A percentile compares a stretch with the other conserved stretches of the same genome.
Evolutionary conservation across 2,113 vertebrate species (phyloP).

Genomic region (Excalfactoria chinensis): DNA sequence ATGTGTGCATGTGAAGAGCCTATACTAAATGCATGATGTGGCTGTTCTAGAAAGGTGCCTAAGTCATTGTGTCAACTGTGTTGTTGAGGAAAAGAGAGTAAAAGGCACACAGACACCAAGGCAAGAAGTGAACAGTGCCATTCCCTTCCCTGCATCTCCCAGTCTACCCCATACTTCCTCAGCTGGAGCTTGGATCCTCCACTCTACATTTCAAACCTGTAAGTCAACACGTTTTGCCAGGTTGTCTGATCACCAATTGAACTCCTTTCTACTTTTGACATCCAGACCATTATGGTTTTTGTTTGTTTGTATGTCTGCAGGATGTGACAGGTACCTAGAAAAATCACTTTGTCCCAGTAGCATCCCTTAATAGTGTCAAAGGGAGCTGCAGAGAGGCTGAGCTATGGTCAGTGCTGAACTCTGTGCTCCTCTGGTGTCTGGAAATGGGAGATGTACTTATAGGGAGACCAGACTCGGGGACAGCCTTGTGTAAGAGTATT

Average conservation of each 20-base stretch:
- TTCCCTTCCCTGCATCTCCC: not conserved
- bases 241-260: not conserved
- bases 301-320: not conserved
- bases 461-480: not conserved
- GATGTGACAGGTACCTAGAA: not conserved
- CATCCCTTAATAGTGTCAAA: not conserved
- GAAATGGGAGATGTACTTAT: not conserved
- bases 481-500: not conserved
- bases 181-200: not conserved
- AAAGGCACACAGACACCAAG: not conserved
- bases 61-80: not conserved
- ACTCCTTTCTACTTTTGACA: not conserved
- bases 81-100: not conserved
- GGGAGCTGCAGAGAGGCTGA: not conserved
- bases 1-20: not conserved
- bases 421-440: not conserved
- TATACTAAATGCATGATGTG: not conserved
- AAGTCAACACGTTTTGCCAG: accelerated
- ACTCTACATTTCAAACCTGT: not conserved
- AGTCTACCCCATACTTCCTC: not conserved
- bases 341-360: not conserved
- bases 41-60: not conserved
- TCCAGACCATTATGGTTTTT: not conserved
- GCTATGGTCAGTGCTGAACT: not conserved
- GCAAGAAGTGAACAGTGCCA: not conserved